phyloP scores from a whole-genome alignment of 2,797 vertebrate genomes.

The Microchirus variegatus region DNA sequence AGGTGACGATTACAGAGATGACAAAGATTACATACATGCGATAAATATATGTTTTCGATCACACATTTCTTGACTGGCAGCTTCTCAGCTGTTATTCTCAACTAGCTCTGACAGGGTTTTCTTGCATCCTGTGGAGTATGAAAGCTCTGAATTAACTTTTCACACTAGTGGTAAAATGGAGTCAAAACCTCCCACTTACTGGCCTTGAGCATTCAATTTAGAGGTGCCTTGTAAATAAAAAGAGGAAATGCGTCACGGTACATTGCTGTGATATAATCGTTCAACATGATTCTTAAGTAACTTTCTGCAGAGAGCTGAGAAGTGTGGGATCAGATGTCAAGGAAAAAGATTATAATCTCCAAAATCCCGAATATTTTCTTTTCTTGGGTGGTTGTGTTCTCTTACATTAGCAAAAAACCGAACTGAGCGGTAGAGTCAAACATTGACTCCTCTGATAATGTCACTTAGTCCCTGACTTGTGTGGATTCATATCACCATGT shows the following conservation, averaged over 20 bases:
- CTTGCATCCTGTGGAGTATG: background rate
- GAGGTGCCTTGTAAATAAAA: background rate
- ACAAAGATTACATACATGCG: no score
- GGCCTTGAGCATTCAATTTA: background rate
- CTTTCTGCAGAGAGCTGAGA: background rate
- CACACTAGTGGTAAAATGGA: background rate
- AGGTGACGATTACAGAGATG: background rate
- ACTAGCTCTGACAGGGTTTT: background rate
- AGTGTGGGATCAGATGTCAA: background rate
- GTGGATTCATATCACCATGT: no score
- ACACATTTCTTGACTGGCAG: background rate
- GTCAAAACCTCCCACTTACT: background rate
- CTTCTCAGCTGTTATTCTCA: background rate
- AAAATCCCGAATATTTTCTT: no score
- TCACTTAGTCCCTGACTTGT: no score
- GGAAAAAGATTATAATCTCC: no score
- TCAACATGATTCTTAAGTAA: background rate
- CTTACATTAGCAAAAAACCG: no score
- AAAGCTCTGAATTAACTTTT: background rate
- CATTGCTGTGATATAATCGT: background rate
- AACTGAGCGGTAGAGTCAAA: no score
- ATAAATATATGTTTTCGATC: no score
- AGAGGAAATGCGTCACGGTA: background rate
- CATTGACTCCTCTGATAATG: no score
- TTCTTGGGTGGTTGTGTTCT: no score